Evolutionary conservation across 2,113 vertebrate genomes (phyloP), one percentile per base, ranked within the genome.

Genomic region (Loxodonta africana): DNA sequence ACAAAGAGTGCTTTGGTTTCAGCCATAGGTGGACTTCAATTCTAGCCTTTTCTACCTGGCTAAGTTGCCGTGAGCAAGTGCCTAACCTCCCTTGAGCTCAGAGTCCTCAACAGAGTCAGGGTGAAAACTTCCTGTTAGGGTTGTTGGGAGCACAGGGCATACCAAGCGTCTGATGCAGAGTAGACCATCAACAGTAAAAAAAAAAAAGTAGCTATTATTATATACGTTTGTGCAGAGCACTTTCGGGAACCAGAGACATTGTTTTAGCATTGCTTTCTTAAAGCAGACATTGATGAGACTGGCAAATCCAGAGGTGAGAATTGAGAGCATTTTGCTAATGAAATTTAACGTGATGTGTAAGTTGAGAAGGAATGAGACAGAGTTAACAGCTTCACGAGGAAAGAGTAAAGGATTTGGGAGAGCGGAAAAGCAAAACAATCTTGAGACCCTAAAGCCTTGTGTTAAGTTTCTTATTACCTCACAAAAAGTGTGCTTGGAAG

Each of bases 241-340:
- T 63, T 94, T 84, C 5, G 90, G 15, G 92, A 53, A 69, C 41
- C 83, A 83, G 2, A 65, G 20, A 76, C 14, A 69, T 53, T 33
- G 51, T 88, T 96, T 88, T 67, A 83, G 17, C 25, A 30, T 10
- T 15, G 8, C 20, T 92, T 89, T 90, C 82, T 88, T 57, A 23
- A 87, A 76, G 73, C 4, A 73, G 26, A 83, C 74, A 85, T 67
- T 60, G 30, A 67, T 69, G 46, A 95, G 6, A 51, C 15, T 74
- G 28, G 30, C 30, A 92, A 76, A 86, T 86, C 15, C 46, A 90
- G 51, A 88, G 37, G 88, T 81, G 23, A 90, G 48, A 63, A 74
- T 80, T 37, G 44, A 33, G 44, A 28, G 25, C 7, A 67, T 83
- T 83, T 95, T 97, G 78, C 26, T 94, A 71, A 69, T 92, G 46